A percentile compares a stretch with the other conserved stretches of the same genome.
phyloP scores from a whole-genome alignment of 2,113 vertebrate species.

The Pluvialis apricaria region DNA sequence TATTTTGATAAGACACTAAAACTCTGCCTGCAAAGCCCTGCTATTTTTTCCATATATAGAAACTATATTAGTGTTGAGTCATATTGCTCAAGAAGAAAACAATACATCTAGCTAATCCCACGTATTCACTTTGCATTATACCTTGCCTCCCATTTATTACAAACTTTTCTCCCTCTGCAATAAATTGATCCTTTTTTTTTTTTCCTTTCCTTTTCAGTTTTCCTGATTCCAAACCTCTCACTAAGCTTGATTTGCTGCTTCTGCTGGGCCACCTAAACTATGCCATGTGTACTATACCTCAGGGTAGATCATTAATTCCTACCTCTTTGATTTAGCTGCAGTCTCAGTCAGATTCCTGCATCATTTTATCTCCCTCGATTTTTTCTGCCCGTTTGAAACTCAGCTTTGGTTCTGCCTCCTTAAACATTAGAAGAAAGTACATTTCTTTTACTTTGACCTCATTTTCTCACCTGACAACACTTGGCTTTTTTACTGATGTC shows the following conservation, averaged over 20 bases:
- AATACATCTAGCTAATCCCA: not conserved
- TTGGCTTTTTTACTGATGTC: constrained; percentile 20
- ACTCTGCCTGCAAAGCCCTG: not conserved
- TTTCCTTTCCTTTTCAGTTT: not conserved
- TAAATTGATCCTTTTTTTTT: not conserved
- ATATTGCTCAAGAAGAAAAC: constrained; percentile 1
- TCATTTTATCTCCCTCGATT: constrained; percentile 30
- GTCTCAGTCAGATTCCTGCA: constrained; percentile 27
- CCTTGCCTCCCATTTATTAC: not conserved
- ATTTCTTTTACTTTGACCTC: constrained; percentile 56
- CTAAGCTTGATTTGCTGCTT: constrained; percentile 37
- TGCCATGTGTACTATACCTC: constrained; percentile 16
- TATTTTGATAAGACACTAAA: not conserved
- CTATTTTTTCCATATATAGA: not conserved
- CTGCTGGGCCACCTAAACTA: constrained; percentile 29
- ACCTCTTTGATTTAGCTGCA: constrained; percentile 50
- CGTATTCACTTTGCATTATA: not conserved
- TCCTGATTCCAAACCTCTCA: not conserved
- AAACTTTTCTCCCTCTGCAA: not conserved
- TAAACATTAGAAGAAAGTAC: constrained; percentile 43
- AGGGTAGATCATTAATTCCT: constrained; percentile 51
- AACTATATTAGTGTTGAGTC: not conserved
- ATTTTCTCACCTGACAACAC: constrained; percentile 55
- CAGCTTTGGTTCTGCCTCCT: constrained; percentile 51
- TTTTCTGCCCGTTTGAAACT: constrained; percentile 54